phyloP scores from a whole-genome alignment of 2,888 invertebrate species.

The Agriopis marginaria region DNA sequence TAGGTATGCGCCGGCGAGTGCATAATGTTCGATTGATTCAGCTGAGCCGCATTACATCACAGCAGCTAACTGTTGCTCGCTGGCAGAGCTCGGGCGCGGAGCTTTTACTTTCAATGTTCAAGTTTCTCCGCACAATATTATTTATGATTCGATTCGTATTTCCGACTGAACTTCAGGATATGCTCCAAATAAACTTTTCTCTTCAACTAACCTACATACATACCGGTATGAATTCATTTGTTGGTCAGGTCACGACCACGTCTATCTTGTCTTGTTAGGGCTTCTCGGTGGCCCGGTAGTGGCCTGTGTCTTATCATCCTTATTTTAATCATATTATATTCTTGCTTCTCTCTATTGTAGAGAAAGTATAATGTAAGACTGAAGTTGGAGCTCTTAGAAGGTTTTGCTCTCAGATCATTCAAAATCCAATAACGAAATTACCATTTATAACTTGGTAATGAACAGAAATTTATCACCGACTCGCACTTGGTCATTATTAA shows the following conservation, averaged over 20 bases:
- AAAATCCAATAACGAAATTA: too few species aligned
- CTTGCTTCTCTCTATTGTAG: too few species aligned
- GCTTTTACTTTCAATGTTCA: conserved; percentile 32
- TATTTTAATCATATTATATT: too few species aligned
- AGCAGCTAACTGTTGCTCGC: conserved; percentile 30
- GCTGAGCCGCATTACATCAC: conserved; percentile 11
- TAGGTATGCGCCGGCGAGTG: background rate
- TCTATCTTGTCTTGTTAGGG: background rate
- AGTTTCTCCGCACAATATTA: conserved; percentile 26
- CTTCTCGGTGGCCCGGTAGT: too few species aligned
- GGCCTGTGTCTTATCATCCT: too few species aligned
- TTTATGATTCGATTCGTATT: conserved; percentile 18
- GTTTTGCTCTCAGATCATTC: too few species aligned
- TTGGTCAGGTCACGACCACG: background rate
- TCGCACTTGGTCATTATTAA: too few species aligned
- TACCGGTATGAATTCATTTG: background rate
- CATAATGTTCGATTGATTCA: conserved; percentile 7
- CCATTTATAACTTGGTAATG: too few species aligned
- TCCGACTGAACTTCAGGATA: background rate
- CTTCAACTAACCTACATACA: background rate
- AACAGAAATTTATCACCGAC: too few species aligned
- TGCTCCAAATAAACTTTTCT: conserved; percentile 7
- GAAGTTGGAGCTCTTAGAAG: too few species aligned
- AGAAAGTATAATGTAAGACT: too few species aligned
- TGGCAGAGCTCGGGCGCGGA: conserved; percentile 10